phyloP scores from a whole-genome alignment of 1,140 invertebrate species.

The Nasonia vitripennis region DNA sequence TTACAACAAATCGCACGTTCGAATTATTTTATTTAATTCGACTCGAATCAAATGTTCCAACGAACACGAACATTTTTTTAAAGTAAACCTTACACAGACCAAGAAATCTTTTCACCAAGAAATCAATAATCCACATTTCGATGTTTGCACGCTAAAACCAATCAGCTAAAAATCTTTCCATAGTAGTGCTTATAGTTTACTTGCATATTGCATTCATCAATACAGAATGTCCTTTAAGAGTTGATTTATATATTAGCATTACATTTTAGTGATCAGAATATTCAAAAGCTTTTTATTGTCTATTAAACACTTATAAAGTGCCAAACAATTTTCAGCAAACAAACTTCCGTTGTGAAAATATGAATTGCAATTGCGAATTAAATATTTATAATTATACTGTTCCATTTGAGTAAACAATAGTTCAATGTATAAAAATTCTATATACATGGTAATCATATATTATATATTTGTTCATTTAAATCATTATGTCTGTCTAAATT shows the following conservation, averaged over 20 bases:
- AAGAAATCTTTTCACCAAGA: neutral
- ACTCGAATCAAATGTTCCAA: no score
- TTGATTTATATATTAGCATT: slow-evolving; percentile 1
- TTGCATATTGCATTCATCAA: neutral
- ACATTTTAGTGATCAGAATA: neutral
- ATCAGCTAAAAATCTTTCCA: neutral
- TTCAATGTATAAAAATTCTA: neutral
- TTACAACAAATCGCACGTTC: no score
- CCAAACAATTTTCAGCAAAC: neutral
- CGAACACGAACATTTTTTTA: no score
- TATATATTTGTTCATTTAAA: neutral
- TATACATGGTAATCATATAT: neutral
- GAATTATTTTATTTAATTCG: no score
- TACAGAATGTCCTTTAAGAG: neutral
- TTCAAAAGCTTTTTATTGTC: slow-evolving; percentile 18
- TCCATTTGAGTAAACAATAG: neutral
- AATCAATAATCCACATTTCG: neutral
- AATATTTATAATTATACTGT: neutral
- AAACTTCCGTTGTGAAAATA: neutral
- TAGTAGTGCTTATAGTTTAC: neutral
- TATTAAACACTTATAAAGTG: slow-evolving; percentile 18
- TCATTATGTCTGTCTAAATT: neutral
- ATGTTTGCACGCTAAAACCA: slow-evolving; percentile 19
- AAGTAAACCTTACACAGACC: neutral
- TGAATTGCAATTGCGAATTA: neutral